Evolutionary conservation across 2,113 vertebrate species (phyloP), one percentile per base, ranked within the genome.

Genomic region (Scopus umbretta): DNA sequence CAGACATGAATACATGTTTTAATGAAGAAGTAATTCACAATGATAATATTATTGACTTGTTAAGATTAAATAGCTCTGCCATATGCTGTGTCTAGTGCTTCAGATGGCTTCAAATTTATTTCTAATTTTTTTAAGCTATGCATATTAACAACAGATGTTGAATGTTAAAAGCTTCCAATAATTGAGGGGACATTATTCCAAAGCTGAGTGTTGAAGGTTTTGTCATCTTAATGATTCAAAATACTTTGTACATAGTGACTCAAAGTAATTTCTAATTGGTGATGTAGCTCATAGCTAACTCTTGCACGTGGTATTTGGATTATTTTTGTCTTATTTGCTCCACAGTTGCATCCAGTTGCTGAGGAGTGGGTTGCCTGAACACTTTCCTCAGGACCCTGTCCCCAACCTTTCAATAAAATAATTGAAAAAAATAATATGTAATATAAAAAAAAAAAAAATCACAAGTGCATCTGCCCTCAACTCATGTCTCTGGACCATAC

Each of bases 1-100:
- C 55, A 90, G 82, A 17, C 16, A 38, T 62, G 67, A 73, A 76
- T 83, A 68, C 47, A 47, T 47, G 47, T 89, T 95, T 94, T 93
- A 94, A 94, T 67, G 50, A 76, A 80, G 65, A 58, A 95, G 15
- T 59, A 62, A 89, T 85, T 91, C 82, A 73, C 83, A 80, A 70
- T 87, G 70, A 87, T 84, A 79, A 76, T 68, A 79, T 63, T 88
- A 73, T 90, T 93, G 86, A 86, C 68, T 78, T 74, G 52, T 65
- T 88, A 90, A 83, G 82, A 86, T 93, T 73, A 74, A 92, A 65
- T 36, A 76, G 76, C 49, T 85, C 43, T 88, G 68, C 79, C 93
- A 75, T 94, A 91, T 93, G 93, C 42, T 94, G 62, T 47, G 43
- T 53, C 42, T 65, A 84, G 49, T 95, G 79, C 49, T 78, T 97